A percentile compares a stretch with the other conserved stretches of the same genome.
Conservation (phyloP, 2,113 vertebrate species). For the Gallinago undulata region DNA sequence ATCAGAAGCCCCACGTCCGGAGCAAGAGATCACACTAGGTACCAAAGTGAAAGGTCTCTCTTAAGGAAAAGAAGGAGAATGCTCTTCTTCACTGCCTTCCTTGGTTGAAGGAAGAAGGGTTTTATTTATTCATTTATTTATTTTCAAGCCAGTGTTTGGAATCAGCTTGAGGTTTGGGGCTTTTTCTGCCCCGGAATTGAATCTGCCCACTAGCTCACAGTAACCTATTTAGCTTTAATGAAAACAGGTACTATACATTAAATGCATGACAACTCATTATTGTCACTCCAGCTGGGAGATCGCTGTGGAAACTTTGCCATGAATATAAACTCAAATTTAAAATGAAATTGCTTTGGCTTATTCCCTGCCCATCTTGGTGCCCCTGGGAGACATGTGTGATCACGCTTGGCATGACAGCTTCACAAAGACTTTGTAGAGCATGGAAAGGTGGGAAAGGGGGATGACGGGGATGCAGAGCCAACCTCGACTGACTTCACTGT, state of each 20-base stretch:
- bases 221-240: background rate
- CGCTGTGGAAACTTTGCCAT: background rate
- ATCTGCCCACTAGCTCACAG: background rate
- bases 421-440: background rate
- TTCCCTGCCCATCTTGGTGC: background rate
- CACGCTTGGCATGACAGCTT: background rate
- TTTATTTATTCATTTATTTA: background rate
- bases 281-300: background rate
- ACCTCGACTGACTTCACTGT: background rate
- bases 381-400: background rate
- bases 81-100: background rate
- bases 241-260: background rate
- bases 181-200: background rate
- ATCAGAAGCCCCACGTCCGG: background rate
- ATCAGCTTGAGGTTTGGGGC: background rate
- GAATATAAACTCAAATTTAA: background rate
- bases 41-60: background rate
- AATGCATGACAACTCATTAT: background rate
- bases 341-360: conserved; percentile 15
- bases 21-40: background rate
- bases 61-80: background rate
- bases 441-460: background rate
- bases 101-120: background rate
- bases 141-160: background rate
- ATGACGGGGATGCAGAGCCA: background rate